phyloP scores from a whole-genome alignment of 2,113 vertebrate species.

The Sterna hirundo region DNA sequence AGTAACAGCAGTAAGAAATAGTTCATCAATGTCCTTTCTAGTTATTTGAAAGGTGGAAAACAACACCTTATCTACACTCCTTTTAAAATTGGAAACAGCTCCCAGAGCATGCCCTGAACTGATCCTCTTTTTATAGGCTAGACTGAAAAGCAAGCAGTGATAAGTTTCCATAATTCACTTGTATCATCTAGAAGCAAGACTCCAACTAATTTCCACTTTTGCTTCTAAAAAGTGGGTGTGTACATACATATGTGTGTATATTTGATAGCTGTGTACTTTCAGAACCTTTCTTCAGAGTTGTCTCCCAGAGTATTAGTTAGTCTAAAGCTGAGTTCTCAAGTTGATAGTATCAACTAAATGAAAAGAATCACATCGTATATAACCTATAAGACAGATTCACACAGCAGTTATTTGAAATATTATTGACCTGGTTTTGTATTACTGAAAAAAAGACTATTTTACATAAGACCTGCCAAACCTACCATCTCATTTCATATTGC shows the following conservation, averaged over 20 bases:
- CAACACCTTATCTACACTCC: neutral
- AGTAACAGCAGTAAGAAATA: neutral
- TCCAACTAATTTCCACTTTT: neutral
- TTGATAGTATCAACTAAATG: neutral
- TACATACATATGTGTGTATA: too few species aligned
- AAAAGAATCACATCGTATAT: neutral
- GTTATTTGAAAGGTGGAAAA: neutral
- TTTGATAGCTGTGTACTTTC: neutral
- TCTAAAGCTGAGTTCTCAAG: neutral
- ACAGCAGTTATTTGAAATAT: neutral
- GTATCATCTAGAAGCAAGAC: neutral
- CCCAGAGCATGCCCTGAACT: neutral
- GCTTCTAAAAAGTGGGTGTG: neutral
- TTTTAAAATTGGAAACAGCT: neutral
- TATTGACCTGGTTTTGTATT: neutral
- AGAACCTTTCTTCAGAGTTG: neutral
- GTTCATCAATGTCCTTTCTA: neutral
- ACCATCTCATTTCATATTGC: neutral
- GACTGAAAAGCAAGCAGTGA: neutral
- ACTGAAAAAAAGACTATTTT: neutral
- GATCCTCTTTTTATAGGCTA: neutral
- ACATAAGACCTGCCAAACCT: neutral
- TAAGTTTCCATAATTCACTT: neutral
- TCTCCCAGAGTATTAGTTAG: neutral
- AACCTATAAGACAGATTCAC: neutral